Evolutionary conservation across 2,113 vertebrate genomes (phyloP).

Genomic region (Brachypodius melanocephalos): DNA sequence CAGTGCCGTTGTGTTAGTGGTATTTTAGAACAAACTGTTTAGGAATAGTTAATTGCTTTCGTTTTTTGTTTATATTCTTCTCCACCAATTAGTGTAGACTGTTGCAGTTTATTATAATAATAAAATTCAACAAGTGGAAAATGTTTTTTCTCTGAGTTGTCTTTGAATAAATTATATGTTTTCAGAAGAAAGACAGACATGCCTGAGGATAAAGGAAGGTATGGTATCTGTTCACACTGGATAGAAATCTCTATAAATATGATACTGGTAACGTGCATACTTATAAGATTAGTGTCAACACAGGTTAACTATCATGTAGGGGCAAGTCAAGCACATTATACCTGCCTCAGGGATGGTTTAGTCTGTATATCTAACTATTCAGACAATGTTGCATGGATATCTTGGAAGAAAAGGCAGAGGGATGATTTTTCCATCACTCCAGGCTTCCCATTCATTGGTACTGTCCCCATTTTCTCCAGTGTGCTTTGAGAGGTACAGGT

Average conservation of each 20-base stretch:
- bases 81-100: neutral
- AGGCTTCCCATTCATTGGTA: neutral
- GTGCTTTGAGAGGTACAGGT: neutral
- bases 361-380: neutral
- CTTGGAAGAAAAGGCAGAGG: neutral
- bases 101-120: neutral
- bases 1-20: neutral
- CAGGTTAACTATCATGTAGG: neutral
- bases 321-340: neutral
- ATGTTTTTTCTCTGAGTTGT: neutral
- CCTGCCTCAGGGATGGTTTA: neutral
- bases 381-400: neutral
- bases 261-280: neutral
- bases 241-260: constrained; percentile 8
- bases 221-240: neutral
- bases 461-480: neutral
- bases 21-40: neutral
- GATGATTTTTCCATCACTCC: neutral
- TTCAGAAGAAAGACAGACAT: neutral
- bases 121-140: neutral
- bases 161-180: neutral
- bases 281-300: neutral
- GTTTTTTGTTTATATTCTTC: neutral
- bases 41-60: neutral
- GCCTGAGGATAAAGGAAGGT: neutral